Base-by-base conservation (phyloP, 2,797 vertebrate species). In the Lateolabrax maculatus region DNA sequence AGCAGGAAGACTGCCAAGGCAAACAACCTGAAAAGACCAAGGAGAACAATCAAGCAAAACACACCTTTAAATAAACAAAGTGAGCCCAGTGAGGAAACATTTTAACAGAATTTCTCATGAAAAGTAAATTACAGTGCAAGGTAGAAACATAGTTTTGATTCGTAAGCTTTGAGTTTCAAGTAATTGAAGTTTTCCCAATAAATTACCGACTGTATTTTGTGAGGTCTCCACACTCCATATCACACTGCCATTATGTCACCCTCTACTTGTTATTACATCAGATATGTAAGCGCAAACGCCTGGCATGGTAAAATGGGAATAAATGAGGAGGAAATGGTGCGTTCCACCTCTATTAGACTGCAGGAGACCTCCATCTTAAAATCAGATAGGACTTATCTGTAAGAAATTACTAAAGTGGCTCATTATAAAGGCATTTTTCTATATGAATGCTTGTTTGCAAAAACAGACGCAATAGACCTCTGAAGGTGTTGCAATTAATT, bases 351-450 rank as follows among this genome's bases (percentile, higher is more conserved):
- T 74, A 34, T 71, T 81, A 77, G 56, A 52, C 48, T 60, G 25
- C 62, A 36, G 25, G 69, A 87, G 93, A 92, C 92, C 93, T 89
- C 90, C 93, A 60, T 66, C 78, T 75, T 69, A 89, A 90, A 93
- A 94, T 94, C 94, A 92, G 94, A 95, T 94, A 92, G 39, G 9
- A 71, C 69, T 83, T 90, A 90, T 93, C 82, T 74, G 39, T 75
- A 52, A 72, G 39, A 84, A 87, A 93, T 91, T 43, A 88, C 78
- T 77, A 64, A 88, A 90, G 64, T 90, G 86, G 81, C 71, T 84
- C 75, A 77, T 66, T 81, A 77, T 82, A 76, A 80, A 77, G 43
- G 34, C 61, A 27, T 84, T 92, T 85, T 88, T 84, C 86, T 80
- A 77, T 81, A 70, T 77, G 74, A 90, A 90, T 41, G 85, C 84